These are phyloP conservation scores for Aromia moschata DNA, from an alignment of 2,888 invertebrate genomes.

Conservation along the genomic window DNA sequence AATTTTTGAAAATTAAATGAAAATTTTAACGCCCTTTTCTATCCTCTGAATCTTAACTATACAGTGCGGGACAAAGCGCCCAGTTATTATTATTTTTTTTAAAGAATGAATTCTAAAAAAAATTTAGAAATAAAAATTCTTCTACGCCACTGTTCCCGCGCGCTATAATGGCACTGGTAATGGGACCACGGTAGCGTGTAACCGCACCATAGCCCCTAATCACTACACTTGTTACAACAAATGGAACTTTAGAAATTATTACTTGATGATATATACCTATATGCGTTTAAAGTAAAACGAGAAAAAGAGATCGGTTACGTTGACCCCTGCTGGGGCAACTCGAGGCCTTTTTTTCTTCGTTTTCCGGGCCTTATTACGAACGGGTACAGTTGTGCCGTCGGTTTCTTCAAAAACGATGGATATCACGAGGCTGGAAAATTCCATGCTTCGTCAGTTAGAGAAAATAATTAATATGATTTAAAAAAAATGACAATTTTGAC, in stretches of 20 bases:
- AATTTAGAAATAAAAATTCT: no score
- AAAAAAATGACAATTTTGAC: no score
- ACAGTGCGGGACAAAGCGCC: no score
- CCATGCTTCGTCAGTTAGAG: no score
- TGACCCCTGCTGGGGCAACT: constrained; percentile 10
- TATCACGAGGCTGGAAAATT: no score
- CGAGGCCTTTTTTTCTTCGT: constrained; percentile 4
- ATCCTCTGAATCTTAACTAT: no score
- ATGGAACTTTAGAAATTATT: constrained; percentile 47
- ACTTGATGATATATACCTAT: constrained; percentile 38
- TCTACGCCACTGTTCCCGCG: constrained; percentile 23
- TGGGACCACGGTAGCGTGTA: constrained; percentile 48
- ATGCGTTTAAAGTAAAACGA: constrained; percentile 34
- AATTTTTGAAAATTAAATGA: no score
- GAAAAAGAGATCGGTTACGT: constrained; percentile 23
- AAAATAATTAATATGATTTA: no score
- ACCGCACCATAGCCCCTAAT: constrained; percentile 48
- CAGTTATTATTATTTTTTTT: no score
- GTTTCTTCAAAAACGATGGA: no score
- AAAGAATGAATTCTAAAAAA: neutral
- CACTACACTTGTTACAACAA: constrained; percentile 50
- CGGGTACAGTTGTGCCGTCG: no score
- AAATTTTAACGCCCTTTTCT: no score
- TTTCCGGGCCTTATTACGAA: neutral
- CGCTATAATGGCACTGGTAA: constrained; percentile 35